phyloP scores from a whole-genome alignment of 2,113 vertebrate species.

The Phyllostomus hastatus region DNA sequence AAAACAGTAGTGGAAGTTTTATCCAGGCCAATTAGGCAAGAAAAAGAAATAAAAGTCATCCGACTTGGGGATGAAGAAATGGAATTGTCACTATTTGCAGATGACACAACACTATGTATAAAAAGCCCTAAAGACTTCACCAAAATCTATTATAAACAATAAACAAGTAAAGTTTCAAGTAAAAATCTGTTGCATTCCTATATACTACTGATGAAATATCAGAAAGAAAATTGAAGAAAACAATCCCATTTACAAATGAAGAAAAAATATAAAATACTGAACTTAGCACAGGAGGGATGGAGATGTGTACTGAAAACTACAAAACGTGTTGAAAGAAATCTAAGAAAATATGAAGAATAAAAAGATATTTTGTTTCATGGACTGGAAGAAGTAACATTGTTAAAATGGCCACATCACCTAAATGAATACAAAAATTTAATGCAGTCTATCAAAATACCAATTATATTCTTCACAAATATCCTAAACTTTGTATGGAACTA shows the following conservation, averaged over 20 bases:
- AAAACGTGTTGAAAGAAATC: background rate
- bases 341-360: background rate
- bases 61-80: background rate
- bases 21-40: background rate
- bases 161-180: background rate
- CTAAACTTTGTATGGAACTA: background rate
- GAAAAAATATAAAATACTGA: background rate
- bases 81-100: background rate
- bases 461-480: background rate
- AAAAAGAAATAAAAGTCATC: background rate
- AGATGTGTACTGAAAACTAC: background rate
- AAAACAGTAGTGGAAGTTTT: background rate
- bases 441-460: background rate
- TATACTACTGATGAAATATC: background rate
- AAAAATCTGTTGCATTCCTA: background rate
- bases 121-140: background rate
- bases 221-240: background rate
- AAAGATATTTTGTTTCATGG: no score
- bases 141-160: background rate
- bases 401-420: no score
- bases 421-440: no score
- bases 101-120: background rate
- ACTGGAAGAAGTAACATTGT: no score
- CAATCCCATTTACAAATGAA: background rate
- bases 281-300: background rate